Conservation (phyloP, 2,113 vertebrate species). For the Tiliqua scincoides region DNA sequence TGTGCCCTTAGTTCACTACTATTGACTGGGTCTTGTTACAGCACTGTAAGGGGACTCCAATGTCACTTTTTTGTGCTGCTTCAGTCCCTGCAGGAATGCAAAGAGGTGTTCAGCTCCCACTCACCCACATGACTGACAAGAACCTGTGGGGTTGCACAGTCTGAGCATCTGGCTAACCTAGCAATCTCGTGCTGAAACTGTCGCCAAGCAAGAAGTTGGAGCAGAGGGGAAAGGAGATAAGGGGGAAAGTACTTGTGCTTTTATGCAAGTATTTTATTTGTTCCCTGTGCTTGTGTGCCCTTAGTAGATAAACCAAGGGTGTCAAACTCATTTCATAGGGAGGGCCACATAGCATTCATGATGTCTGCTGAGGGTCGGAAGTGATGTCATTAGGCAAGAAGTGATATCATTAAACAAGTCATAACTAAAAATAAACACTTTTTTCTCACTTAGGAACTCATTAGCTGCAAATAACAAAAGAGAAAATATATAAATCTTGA, state of each 20-base stretch:
- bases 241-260: neutral
- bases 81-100: neutral
- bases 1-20: too few relatives aligned
- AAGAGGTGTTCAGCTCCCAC: neutral
- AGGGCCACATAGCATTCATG: too few relatives aligned
- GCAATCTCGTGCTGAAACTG: neutral
- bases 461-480: too few relatives aligned
- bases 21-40: neutral
- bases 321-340: too few relatives aligned
- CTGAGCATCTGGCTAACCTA: neutral
- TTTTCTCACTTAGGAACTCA: too few relatives aligned
- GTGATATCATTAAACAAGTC: too few relatives aligned
- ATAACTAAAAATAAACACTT: too few relatives aligned
- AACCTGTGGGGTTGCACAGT: neutral
- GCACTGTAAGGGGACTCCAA: neutral
- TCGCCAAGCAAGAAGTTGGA: neutral
- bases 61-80: neutral
- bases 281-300: neutral
- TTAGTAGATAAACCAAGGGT: too few relatives aligned
- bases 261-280: too few relatives aligned
- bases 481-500: too few relatives aligned
- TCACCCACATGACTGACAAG: neutral
- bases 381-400: too few relatives aligned
- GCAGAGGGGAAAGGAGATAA: neutral
- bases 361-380: too few relatives aligned